Evolutionary conservation across 1,140 invertebrate genomes (phyloP), one percentile per base, ranked within the genome.

Genomic region (Musca domestica): DNA sequence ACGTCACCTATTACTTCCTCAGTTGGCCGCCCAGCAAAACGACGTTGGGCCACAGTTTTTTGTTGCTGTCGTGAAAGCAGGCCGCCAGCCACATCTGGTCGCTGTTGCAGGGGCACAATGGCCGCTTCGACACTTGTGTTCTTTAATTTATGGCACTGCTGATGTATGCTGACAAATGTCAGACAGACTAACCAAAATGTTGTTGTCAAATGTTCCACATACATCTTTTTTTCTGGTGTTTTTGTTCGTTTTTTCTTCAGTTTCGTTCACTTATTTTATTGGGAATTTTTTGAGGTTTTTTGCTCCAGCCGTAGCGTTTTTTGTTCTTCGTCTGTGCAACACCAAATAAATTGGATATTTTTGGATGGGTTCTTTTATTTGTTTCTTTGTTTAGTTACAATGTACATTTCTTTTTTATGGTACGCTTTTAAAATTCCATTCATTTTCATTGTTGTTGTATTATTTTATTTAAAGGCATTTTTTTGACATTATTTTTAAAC

Each of bases 181-280:
- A 79, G 58, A 71, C 76, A 68, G 75, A 79, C 73, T 68, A 79
- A 70, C 75, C 77, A 77, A 74, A 79, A 74, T 67, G 72, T 58
- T 68, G 73, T 73, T 23, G 46, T 41, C 34, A 56, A 64, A 48
- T 63, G 25, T 51, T 63, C 49, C 48, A 68, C 52, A 56, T 56
- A 52, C 65, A 67, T 67, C 54, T 47, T 67, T 49, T 22, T 51
- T 27, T 15, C 19, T 19, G 15, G n/a, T 6, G 12, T 51, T 25
- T 2, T 7, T 67, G 20, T 41, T 34, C n/a, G 25, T 51, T 51
- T 65, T 54, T 22, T 47, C 27, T 25, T 61, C 17, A 46, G 48
- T 51, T 56, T 58, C 41, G 51, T 54, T 58, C 19, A 69, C 41
- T 64, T 17, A 41, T 46, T 27, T 49, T 25, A 30, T 19, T 23